Evolutionary conservation across 2,797 vertebrate species (phyloP), one percentile per base, ranked within the genome.

Genomic region (Falco cherrug): DNA sequence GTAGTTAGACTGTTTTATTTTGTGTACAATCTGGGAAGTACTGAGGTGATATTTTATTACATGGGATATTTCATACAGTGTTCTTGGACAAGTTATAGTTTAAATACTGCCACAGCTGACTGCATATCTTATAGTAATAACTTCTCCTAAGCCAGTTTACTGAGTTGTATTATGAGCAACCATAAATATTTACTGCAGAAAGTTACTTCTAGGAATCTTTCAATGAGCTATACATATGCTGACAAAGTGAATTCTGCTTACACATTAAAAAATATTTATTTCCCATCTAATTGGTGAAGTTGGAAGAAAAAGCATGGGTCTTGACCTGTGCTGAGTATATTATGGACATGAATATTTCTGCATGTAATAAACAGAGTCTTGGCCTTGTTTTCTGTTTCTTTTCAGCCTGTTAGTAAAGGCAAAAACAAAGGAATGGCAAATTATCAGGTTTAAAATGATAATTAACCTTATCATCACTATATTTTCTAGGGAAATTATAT

Each of bases 201-300:
- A 90, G 67, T 96, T 97, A 87, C 70, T 96, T 97, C 79, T 96
- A 96, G 78, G 92, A 97, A 83, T 81, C 64, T 67, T 96, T 96
- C 96, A 94, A 86, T 78, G 94, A 96, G 64, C 90, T 92, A 25
- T 86, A 70, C 64, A 48, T 94, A 90, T 79, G 47, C 82, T 78
- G 88, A 97, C 76, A 67, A 96, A 93, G 80, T 94, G 65, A 92
- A 95, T 98, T 98, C 94, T 88, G 76, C 85, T 98, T 97, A 85
- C 91, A 91, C 93, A 96, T 97, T 64, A 97, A 92, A 92, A 97
- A 96, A 82, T 96, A 96, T 97, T 86, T 97, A 97, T 98, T 98
- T 98, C 91, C 93, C 93, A 79, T 97, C 81, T 98, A 98, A 98
- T 98, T 98, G 96, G 95, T 89, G 92, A 91, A 94, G 96, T 82